phyloP scores from a whole-genome alignment of 2,888 invertebrate genomes.

The Dasypolia templi region DNA sequence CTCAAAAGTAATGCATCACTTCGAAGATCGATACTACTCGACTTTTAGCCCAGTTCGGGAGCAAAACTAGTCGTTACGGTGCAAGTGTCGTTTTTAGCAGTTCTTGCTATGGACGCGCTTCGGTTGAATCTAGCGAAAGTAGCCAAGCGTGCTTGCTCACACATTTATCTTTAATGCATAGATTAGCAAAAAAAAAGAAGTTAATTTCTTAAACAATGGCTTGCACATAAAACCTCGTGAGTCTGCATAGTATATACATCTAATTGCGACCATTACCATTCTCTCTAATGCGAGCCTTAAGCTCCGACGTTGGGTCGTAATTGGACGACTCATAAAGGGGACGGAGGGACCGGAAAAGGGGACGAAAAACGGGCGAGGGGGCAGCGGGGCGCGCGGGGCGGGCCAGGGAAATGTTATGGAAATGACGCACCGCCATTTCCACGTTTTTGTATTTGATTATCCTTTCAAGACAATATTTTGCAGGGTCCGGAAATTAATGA shows the following conservation, averaged over 20 bases:
- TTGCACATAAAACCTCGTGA: constrained; percentile 52
- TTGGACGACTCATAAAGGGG: constrained; percentile 89
- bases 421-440: constrained; percentile 90
- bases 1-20: not conserved
- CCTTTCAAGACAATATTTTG: constrained; percentile 91
- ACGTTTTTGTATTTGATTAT: constrained; percentile 91
- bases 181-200: constrained; percentile 42
- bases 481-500: constrained; percentile 90
- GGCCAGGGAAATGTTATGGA: constrained; percentile 86
- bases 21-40: not conserved
- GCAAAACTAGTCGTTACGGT: not conserved
- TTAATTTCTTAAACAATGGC: constrained; percentile 60
- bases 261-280: constrained; percentile 79
- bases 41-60: not conserved
- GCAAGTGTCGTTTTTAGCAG: not conserved
- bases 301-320: constrained; percentile 86
- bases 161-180: not conserved
- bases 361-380: constrained; percentile 79
- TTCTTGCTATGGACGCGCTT: not conserved
- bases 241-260: constrained; percentile 65
- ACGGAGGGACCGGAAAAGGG: constrained; percentile 86
- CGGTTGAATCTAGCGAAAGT: not conserved
- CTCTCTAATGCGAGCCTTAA: constrained; percentile 87
- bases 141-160: not conserved
- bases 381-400: constrained; percentile 62